Base-by-base conservation (phyloP, 2,888 invertebrate genomes). In the Microplitis manilae region DNA sequence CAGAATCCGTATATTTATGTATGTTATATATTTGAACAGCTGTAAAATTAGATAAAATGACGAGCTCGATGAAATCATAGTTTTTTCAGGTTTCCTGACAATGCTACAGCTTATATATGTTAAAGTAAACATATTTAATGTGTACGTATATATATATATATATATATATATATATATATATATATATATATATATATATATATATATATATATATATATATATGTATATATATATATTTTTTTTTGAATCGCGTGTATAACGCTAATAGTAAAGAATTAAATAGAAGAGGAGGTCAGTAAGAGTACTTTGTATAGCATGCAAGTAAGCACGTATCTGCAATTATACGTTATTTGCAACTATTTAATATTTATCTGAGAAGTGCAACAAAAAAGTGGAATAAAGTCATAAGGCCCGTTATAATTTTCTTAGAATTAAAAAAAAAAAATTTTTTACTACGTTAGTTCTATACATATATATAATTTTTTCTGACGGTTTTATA, bases 41-140 rank as follows among this genome's bases (percentile, higher is more conserved):
- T 76, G 71, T 8, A 67, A n/a, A 30, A 30, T 70, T 70, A 20
- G 50, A 71, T 65, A 65, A 62, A 76, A 70, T 59, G 20, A 59
- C 70, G 59, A 9, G 59, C 60, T 70, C 71, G 76, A 71, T 76
- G 76, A 71, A 71, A 76, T 76, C 75, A 76, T 76, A 71, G 65
- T 76, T 67, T 76, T 71, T 71, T 38, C 40, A 59, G 15, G 70
- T 60, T 70, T 30, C 6, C 64, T 75, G 69, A 62, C 75, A 50
- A 50, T 50, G 50, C 50, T 50, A 50, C 8, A 50, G 30, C 30
- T 62, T 41, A 39, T 65, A 62, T 41, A 62, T 62, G 67, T 68
- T 60, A 13, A 39, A 38, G n/a, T 40, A 15, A n/a, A 40, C 62
- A 41, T 68, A 20, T 7, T 38, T 6, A 30, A 39, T 68, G 6